Base-by-base conservation (phyloP, 2,797 vertebrate species). In the Caiman crocodilus region DNA sequence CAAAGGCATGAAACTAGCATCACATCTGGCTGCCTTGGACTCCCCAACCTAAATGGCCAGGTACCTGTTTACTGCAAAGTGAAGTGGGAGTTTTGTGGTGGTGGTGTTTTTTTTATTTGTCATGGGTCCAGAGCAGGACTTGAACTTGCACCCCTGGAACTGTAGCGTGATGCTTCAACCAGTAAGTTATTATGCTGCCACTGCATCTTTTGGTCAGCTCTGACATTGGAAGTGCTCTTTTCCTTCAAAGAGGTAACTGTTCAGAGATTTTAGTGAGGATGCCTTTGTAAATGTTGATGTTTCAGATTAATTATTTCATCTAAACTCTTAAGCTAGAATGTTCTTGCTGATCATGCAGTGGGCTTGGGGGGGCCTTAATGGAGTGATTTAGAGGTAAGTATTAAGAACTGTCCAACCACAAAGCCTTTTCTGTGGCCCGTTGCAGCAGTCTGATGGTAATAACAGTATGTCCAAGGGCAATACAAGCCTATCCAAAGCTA, bases 371-470 rank as follows among this genome's bases (percentile, higher is more conserved):
- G 76, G 82, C 50, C 35, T 50, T 25, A 84, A 55, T 56, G 42
- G 32, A 88, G 60, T 63, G 73, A 67, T 32, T 28, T 26, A 57
- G 12, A 14, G n/a, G 20, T 76, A 73, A 87, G 32, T 82, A 23
- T 50, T 76, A 88, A 71, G 16, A 73, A 78, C 7, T 95, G 32
- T 58, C 16, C 82, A 94, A 85, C 90, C 87, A 94, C 84, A 82
- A 95, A 96, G 96, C 93, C 87, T 95, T 96, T 83, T 92, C 77
- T 95, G 3, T 97, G 94, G 94, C 90, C 91, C 94, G 82, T 94
- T 97, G 65, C 96, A 97, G 97, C 96, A 92, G 88, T 95, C 92
- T 96, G 93, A 91, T 95, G 88, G 86, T 91, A 97, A 82, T 94
- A 95, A 82, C 83, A 87, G 23, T 90, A 91, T 96, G 96, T 97